Evolutionary conservation across 2,797 vertebrate species (phyloP).

Genomic region (Schizothorax lantsangensis): DNA sequence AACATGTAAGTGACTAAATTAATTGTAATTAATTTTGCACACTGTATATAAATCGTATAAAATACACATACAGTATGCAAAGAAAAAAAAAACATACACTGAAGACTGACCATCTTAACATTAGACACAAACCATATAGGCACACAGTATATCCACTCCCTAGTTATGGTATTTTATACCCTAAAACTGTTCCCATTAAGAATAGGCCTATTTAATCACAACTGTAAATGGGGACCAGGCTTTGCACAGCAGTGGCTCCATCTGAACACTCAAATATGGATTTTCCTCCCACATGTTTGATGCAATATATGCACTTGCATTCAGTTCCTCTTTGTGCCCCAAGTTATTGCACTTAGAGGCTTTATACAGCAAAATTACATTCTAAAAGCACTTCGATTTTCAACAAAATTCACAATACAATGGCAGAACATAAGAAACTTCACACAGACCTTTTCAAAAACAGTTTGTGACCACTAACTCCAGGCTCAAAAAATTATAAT

Average conservation of each 20-base stretch:
- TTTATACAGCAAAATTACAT: not conserved
- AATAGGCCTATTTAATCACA: not conserved
- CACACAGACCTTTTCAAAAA: not conserved
- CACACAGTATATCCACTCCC: not conserved
- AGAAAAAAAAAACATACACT: not conserved
- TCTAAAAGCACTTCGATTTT: not conserved
- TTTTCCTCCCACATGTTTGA: constrained; percentile 24
- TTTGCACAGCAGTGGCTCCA: constrained; percentile 5
- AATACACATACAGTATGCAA: not conserved
- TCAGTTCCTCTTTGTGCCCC: not conserved
- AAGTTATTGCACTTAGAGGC: not conserved
- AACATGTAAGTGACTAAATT: not conserved
- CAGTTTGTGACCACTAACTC: not conserved
- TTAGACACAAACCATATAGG: not conserved
- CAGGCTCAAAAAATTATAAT: not conserved
- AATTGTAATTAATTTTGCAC: not conserved
- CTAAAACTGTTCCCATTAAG: not conserved
- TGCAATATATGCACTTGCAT: not conserved
- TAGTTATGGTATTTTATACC: not conserved
- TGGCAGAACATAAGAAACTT: not conserved
- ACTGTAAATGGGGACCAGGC: not conserved
- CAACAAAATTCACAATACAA: not conserved
- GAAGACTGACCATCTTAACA: not conserved
- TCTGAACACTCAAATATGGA: constrained; percentile 31
- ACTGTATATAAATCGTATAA: not conserved